phyloP scores from a whole-genome alignment of 2,888 invertebrate species.

The Mesopsocus fuscifrons region DNA sequence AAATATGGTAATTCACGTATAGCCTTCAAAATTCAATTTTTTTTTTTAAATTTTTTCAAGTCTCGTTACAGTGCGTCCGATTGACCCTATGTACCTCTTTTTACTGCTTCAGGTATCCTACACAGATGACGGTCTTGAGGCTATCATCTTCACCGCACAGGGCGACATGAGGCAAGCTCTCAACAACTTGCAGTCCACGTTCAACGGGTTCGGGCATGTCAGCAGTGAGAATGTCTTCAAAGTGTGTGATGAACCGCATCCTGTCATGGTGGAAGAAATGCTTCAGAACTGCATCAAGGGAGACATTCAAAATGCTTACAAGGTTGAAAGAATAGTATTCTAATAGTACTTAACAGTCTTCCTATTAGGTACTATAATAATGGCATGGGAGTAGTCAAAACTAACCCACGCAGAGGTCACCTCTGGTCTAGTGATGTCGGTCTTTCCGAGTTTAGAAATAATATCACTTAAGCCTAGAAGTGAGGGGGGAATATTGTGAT shows the following conservation, averaged over 20 bases:
- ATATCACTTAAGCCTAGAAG: no score
- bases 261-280: conserved; percentile 81
- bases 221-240: conserved; percentile 89
- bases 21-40: no score
- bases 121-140: conserved; percentile 84
- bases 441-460: no score
- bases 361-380: neutral
- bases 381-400: no score
- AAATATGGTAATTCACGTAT: conserved; percentile 3
- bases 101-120: conserved; percentile 39
- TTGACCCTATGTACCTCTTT: no score
- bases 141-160: conserved; percentile 94
- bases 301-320: conserved; percentile 72
- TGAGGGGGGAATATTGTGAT: no score
- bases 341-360: conserved; percentile 6
- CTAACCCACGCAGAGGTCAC: no score
- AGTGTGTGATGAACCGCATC: conserved; percentile 99
- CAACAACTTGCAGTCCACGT: conserved; percentile 92
- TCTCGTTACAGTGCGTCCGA: no score
- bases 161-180: conserved; percentile 96
- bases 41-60: no score
- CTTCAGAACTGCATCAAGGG: conserved; percentile 60
- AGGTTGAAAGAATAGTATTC: no score
- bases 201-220: conserved; percentile 82
- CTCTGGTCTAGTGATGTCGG: no score